Conservation (phyloP, 2,113 vertebrate genomes). For the Suricata suricatta region DNA sequence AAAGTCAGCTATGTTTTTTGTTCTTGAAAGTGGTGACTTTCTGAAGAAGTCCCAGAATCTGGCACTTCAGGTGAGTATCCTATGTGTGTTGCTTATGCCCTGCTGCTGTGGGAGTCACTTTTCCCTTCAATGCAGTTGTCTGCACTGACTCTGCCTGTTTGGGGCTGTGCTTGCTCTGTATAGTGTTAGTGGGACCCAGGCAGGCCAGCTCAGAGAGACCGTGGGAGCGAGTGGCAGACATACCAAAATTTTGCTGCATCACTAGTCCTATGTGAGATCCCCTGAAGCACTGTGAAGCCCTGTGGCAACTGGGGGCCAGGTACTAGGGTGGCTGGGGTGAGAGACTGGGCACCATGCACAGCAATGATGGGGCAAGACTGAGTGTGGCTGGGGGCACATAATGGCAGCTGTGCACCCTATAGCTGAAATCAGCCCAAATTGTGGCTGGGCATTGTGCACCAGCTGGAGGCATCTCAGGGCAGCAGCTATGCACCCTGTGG, state of each 20-base stretch:
- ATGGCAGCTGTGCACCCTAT: not conserved
- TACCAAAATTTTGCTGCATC: not conserved
- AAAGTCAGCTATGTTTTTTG: not conserved
- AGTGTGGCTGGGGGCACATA: not conserved
- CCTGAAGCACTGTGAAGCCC: not conserved
- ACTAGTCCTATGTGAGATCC: not conserved
- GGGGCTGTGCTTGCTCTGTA: not conserved
- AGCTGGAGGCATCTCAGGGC: not conserved
- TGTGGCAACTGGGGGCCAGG: not conserved
- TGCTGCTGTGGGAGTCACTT: not conserved
- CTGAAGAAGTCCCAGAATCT: not conserved
- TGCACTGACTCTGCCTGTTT: not conserved
- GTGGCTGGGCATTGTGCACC: not conserved
- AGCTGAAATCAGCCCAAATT: not conserved
- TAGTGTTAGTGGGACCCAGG: not conserved
- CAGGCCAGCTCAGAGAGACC: not conserved
- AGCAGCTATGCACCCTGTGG: not conserved
- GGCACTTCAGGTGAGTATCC: not conserved
- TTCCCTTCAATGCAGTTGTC: not conserved
- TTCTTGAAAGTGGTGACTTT: not conserved
- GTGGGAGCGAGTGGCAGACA: not conserved
- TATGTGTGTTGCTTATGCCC: not conserved
- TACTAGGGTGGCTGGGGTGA: not conserved
- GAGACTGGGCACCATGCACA: not conserved
- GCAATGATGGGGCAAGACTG: not conserved